Evolutionary conservation across 1,140 invertebrate genomes (phyloP).

Genomic region (Spodoptera frugiperda): DNA sequence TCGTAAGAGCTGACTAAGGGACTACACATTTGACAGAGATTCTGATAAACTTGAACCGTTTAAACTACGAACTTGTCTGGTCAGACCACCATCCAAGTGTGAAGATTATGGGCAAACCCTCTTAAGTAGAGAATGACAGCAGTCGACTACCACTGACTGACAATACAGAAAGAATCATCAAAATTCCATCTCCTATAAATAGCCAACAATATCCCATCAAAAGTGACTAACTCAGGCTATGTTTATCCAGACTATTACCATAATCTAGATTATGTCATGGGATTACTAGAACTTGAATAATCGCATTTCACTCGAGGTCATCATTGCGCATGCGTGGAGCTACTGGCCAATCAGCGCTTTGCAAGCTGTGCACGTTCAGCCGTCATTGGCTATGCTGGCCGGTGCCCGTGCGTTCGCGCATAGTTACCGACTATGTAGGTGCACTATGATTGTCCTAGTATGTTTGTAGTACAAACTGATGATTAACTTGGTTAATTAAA

Average conservation of each 20-base stretch:
- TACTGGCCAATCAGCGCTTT: constrained; percentile 54
- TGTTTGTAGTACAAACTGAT: constrained; percentile 18
- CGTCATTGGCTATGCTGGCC: constrained; percentile 77
- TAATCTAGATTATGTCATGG: constrained; percentile 82
- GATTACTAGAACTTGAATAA: constrained; percentile 82
- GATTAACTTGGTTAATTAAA: constrained; percentile 10
- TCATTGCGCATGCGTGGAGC: constrained; percentile 34
- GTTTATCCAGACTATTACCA: constrained; percentile 55
- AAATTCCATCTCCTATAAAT: neutral
- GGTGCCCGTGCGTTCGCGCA: constrained; percentile 68
- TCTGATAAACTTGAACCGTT: too few species aligned
- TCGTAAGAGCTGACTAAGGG: too few species aligned
- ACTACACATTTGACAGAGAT: too few species aligned
- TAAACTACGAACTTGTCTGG: too few species aligned
- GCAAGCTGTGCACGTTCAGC: constrained; percentile 69
- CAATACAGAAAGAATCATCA: too few species aligned
- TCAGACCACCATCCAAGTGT: too few species aligned
- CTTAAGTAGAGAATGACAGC: too few species aligned
- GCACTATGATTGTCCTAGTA: constrained; percentile 70
- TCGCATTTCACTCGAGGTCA: constrained; percentile 74
- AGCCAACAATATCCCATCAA: neutral
- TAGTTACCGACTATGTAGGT: constrained; percentile 76
- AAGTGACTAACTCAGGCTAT: neutral
- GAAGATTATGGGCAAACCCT: too few species aligned
- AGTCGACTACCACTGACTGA: too few species aligned